A percentile compares a stretch with the other conserved stretches of the same genome.
These are phyloP conservation scores for Bursaphelenchus mucronatus DNA, from an alignment of 1,140 invertebrate genomes.

Conservation along the genomic window DNA sequence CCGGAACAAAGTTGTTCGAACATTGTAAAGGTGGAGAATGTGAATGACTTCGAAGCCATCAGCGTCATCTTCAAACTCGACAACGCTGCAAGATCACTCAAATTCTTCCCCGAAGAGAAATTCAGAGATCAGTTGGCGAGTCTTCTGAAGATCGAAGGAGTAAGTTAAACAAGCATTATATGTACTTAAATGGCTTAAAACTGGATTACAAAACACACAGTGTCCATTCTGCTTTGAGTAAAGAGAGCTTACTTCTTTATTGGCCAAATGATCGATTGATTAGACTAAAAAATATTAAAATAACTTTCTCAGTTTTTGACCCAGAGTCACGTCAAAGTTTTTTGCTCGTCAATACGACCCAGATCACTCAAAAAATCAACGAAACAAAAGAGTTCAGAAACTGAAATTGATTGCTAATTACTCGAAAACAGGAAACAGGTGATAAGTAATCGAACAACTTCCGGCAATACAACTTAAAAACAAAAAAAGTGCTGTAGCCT, in stretches of 20 bases:
- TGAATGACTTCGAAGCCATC: conserved; percentile 15
- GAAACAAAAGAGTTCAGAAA: too few species aligned
- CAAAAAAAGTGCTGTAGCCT: too few species aligned
- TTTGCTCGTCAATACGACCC: neutral
- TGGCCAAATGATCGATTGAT: too few species aligned
- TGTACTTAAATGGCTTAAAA: too few species aligned
- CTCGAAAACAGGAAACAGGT: too few species aligned
- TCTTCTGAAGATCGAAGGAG: conserved; percentile 8
- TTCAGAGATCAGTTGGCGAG: conserved; percentile 16
- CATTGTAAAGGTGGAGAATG: conserved; percentile 6
- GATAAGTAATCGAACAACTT: too few species aligned
- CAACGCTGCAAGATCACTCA: neutral
- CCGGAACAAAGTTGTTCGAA: conserved; percentile 15
- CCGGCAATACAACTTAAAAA: too few species aligned
- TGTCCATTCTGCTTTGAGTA: too few species aligned
- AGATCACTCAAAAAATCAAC: neutral
- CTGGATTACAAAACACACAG: too few species aligned
- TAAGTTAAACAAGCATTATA: neutral
- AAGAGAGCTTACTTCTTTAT: too few species aligned
- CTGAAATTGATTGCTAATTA: too few species aligned
- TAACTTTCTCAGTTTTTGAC: neutral
- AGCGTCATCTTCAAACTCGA: conserved; percentile 16
- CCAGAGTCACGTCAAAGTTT: neutral
- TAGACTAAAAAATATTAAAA: too few species aligned
- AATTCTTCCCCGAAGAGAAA: conserved; percentile 15